phyloP scores from a whole-genome alignment of 1,140 invertebrate species.

The Melipona quadrifasciata region DNA sequence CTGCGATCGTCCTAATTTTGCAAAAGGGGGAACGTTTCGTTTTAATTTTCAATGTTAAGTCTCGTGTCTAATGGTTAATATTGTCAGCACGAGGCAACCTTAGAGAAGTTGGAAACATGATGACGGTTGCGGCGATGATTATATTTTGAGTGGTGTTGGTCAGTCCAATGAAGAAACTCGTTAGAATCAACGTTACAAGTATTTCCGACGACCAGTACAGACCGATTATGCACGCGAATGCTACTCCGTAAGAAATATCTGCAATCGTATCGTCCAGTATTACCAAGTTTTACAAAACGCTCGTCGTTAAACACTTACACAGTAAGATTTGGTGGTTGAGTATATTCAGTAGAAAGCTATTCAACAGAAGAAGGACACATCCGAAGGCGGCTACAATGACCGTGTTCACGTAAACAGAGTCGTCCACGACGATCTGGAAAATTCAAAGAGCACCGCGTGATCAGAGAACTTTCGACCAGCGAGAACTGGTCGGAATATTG shows the following conservation, averaged over 20 bases:
- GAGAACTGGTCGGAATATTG: too few species aligned
- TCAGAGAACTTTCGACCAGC: neutral
- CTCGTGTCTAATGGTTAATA: neutral
- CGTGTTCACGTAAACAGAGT: conserved; percentile 67
- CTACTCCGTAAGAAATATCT: conserved; percentile 45
- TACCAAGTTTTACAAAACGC: neutral
- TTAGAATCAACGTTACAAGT: conserved; percentile 76
- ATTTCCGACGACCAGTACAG: conserved; percentile 74
- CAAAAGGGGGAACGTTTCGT: conserved; percentile 52
- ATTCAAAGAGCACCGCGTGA: neutral
- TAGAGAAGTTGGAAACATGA: conserved; percentile 83
- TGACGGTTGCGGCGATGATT: conserved; percentile 82
- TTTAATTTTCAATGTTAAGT: neutral
- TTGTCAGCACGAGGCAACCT: conserved; percentile 74
- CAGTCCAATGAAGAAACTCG: conserved; percentile 82
- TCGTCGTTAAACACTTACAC: conserved; percentile 60
- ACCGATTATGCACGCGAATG: conserved; percentile 45
- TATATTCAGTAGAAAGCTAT: conserved; percentile 64
- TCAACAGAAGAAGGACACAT: conserved; percentile 60
- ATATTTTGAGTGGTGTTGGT: conserved; percentile 81
- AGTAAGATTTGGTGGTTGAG: conserved; percentile 71
- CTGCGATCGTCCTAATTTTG: conserved; percentile 79
- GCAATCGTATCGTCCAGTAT: neutral
- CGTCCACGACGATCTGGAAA: conserved; percentile 60
- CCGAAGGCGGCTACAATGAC: conserved; percentile 61